A percentile compares a stretch with the other conserved stretches of the same genome.
phyloP scores from a whole-genome alignment of 2,113 vertebrate genomes.

The Astur gentilis region DNA sequence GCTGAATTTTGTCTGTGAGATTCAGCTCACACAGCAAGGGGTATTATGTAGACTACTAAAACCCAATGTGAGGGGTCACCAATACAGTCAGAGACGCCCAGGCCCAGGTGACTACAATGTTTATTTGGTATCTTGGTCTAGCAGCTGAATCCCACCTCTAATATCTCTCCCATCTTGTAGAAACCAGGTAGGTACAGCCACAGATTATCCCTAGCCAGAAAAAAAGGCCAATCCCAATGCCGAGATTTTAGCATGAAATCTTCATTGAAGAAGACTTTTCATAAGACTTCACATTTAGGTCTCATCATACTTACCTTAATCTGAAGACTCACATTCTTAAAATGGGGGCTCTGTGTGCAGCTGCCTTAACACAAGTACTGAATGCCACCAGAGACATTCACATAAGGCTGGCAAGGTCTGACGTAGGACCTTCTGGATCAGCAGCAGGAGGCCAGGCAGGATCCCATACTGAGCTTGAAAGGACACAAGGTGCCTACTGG shows the following conservation, averaged over 20 bases:
- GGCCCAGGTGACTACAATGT: too few species aligned
- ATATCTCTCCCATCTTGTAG: neutral
- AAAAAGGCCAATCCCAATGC: neutral
- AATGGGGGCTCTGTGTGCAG: neutral
- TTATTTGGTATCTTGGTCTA: neutral
- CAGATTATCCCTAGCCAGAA: neutral
- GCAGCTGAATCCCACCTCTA: neutral
- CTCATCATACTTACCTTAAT: neutral
- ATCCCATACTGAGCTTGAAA: neutral
- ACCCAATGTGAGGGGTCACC: too few species aligned
- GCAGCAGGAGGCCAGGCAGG: neutral
- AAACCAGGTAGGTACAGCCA: neutral
- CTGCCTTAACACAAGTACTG: neutral
- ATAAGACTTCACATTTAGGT: neutral
- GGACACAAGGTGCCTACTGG: neutral
- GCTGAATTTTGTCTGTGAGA: neutral
- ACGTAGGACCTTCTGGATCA: neutral
- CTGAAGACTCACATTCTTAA: neutral
- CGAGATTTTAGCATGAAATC: neutral
- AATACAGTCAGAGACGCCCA: neutral
- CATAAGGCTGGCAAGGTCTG: neutral
- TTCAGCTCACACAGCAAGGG: neutral
- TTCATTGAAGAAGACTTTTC: neutral
- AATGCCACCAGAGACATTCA: neutral
- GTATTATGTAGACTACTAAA: neutral